Evolutionary conservation across 2,113 vertebrate species (phyloP), one percentile per base, ranked within the genome.

Genomic region (Plectropomus leopardus): DNA sequence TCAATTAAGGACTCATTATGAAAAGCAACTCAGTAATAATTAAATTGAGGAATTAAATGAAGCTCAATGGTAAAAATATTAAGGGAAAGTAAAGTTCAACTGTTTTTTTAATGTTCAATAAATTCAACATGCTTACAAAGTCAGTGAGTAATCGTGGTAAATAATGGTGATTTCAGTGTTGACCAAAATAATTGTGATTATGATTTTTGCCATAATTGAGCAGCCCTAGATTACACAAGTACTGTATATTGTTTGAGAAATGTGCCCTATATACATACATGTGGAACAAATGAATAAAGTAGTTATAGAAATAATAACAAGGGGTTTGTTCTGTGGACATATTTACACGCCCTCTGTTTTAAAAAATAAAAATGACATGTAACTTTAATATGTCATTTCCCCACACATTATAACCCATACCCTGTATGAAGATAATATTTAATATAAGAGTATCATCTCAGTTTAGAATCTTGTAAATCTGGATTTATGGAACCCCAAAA

Each of bases 401-500:
- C 42, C 17, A 14, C 4, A 48, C 9, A 26, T 50, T 61, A n/a
- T 5, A 24, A n/a, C 40, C 23, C 23, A 28, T 64, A 4, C 21
- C 21, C 26, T 45, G 14, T 51, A 24, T 40, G 7, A 14, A 50
- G 4, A n/a, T 1, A 21, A 21, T 36, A 54, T 53, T 9, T 5
- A 42, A 48, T 47, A 24, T 5, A 30, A 3, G 6, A 50, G 23
- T 23, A 13, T 3, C 8, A 7, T 24, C 19, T 73, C 23, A 17
- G 4, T 69, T n/a, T 16, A 9, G 28, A 40, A 23, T 65, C 40
- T 24, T 59, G 45, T 7, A 69, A 44, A 28, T 28, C 21, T 19
- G 42, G 24, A 68, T 74, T 74, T 57, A 63, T 57, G 16, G 34
- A 40, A 28, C 28, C 17, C 13, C 57, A 26, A 42, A 58, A 23